These are phyloP conservation scores for Drosophila rufa DNA, from an alignment of 1,140 invertebrate genomes.

Conservation along the genomic window DNA sequence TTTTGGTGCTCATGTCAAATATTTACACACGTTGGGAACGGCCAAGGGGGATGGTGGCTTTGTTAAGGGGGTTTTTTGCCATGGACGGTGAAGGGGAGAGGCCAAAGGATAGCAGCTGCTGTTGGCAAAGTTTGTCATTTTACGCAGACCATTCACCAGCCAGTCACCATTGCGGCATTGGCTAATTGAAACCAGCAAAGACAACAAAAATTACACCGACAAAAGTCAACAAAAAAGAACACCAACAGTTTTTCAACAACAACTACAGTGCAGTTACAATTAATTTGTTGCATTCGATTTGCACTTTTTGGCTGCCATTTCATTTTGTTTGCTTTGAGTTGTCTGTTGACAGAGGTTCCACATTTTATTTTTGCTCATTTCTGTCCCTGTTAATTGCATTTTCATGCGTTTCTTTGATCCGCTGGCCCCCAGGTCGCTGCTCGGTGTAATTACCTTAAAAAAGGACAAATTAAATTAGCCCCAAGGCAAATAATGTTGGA, in stretches of 20 bases:
- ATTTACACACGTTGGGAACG: conserved; percentile 62
- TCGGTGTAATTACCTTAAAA: conserved; percentile 60
- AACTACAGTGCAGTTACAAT: conserved; percentile 5
- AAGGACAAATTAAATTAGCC: conserved; percentile 67
- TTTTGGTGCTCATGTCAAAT: conserved; percentile 63
- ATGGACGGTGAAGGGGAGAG: neutral
- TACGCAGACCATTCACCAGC: conserved; percentile 39
- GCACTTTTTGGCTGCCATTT: conserved; percentile 56
- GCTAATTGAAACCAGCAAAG: conserved; percentile 66
- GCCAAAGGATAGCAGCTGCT: conserved; percentile 21
- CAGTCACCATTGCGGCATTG: conserved; percentile 53
- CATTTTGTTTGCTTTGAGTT: conserved; percentile 61
- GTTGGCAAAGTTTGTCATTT: conserved; percentile 26
- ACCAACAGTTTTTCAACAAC: neutral
- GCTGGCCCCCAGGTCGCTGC: conserved; percentile 18
- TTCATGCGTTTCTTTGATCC: conserved; percentile 38
- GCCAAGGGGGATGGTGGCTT: neutral
- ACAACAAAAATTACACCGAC: neutral
- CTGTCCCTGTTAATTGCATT: conserved; percentile 50
- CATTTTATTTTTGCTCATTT: conserved; percentile 35
- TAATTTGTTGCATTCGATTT: conserved; percentile 72
- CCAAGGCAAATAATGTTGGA: conserved; percentile 55
- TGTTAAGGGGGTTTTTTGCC: neutral
- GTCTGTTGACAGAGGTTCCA: conserved; percentile 16
- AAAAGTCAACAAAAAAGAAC: conserved; percentile 22